phyloP scores from a whole-genome alignment of 2,888 invertebrate genomes.

The Sinhomidia bicolor region DNA sequence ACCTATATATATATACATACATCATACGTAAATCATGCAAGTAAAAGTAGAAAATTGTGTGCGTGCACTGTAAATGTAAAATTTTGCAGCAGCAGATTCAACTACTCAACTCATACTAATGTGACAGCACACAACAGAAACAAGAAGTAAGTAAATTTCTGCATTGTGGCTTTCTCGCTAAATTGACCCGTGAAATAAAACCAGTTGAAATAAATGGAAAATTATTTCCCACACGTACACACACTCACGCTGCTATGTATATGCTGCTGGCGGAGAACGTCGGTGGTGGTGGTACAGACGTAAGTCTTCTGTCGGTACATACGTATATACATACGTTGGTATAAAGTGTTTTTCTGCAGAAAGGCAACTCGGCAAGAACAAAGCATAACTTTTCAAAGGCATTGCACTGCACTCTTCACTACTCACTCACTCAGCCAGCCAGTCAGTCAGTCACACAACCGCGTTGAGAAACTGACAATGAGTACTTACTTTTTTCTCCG shows the following conservation, averaged over 20 bases:
- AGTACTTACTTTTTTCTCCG: not conserved
- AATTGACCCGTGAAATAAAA: conserved; percentile 51
- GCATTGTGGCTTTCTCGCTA: conserved; percentile 34
- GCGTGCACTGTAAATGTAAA: not conserved
- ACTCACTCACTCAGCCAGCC: too few species aligned
- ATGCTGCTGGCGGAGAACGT: too few species aligned
- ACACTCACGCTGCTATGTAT: too few species aligned
- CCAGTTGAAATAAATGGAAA: conserved; percentile 60
- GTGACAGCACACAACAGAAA: conserved; percentile 48
- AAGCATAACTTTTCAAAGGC: too few species aligned
- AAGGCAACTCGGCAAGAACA: not conserved
- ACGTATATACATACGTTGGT: too few species aligned
- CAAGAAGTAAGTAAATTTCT: conserved; percentile 34
- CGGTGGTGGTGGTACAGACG: too few species aligned
- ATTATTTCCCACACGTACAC: conserved; percentile 67
- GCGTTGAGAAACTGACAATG: not conserved
- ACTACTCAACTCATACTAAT: not conserved
- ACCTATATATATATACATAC: not conserved
- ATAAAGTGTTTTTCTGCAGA: not conserved
- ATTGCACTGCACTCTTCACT: too few species aligned
- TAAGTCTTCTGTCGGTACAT: not conserved
- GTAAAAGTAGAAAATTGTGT: conserved; percentile 43
- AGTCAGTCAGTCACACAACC: too few species aligned
- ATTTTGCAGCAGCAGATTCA: not conserved
- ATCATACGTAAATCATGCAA: conserved; percentile 44